Evolutionary conservation across 2,888 invertebrate genomes (phyloP).

Genomic region (Drosophila birchii): DNA sequence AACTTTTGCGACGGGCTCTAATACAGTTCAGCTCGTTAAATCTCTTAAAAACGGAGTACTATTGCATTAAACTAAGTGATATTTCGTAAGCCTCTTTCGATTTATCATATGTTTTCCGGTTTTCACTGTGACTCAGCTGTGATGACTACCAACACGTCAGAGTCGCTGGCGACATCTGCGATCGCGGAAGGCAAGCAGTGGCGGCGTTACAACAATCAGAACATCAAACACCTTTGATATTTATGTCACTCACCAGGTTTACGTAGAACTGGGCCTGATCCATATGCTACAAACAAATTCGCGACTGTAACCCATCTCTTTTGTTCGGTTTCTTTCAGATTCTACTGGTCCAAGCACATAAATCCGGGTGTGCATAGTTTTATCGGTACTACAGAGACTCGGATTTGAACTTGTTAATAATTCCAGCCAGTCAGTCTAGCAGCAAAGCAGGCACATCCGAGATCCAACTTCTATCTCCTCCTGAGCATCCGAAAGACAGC

Average conservation of each 20-base stretch:
- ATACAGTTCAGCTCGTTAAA: too few species aligned
- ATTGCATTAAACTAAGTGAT: constrained; percentile 1
- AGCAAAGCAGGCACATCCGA: constrained; percentile 43
- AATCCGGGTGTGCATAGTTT: constrained; percentile 58
- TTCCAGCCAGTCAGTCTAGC: constrained; percentile 51
- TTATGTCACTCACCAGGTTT: constrained; percentile 22
- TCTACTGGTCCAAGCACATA: constrained; percentile 62
- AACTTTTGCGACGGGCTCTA: neutral
- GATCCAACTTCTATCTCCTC: constrained; percentile 28
- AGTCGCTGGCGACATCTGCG: neutral
- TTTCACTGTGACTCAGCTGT: constrained; percentile 28
- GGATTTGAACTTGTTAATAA: constrained; percentile 72
- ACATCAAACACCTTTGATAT: constrained; percentile 35
- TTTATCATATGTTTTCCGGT: constrained; percentile 13
- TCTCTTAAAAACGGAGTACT: neutral
- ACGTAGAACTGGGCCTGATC: neutral
- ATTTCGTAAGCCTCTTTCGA: constrained; percentile 6
- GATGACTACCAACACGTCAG: constrained; percentile 30
- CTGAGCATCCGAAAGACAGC: constrained; percentile 45
- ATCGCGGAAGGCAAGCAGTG: constrained; percentile 2
- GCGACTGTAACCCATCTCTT: constrained; percentile 5
- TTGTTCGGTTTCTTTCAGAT: constrained; percentile 57
- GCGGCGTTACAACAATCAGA: constrained; percentile 14
- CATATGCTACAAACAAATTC: constrained; percentile 7
- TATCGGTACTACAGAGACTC: constrained; percentile 70